These are phyloP conservation scores for Eristalis arbustorum DNA, from an alignment of 2,888 invertebrate species.

Conservation along the genomic window DNA sequence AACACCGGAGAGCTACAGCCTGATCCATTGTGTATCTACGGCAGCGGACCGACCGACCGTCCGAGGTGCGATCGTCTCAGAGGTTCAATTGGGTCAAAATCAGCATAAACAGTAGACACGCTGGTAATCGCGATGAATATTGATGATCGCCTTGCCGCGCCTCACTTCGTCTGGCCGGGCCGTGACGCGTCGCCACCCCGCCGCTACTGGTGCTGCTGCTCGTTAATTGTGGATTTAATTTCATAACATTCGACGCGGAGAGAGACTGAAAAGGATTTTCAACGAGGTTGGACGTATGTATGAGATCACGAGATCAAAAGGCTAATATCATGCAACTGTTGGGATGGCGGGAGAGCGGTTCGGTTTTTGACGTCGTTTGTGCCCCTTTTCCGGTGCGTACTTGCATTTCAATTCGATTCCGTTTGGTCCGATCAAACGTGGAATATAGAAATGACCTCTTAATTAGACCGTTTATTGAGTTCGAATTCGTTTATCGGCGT, in stretches of 20 bases:
- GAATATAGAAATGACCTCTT: neutral
- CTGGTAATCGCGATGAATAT: constrained; percentile 69
- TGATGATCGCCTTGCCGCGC: constrained; percentile 45
- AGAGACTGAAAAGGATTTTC: constrained; percentile 57
- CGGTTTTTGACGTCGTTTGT: neutral
- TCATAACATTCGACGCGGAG: constrained; percentile 67
- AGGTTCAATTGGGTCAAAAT: constrained; percentile 70
- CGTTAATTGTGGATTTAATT: constrained; percentile 70
- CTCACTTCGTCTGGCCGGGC: neutral
- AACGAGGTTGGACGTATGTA: constrained; percentile 24
- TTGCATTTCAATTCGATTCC: neutral
- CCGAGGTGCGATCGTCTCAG: constrained; percentile 69
- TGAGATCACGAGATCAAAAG: constrained; percentile 68
- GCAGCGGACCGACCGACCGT: too few species aligned
- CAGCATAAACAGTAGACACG: constrained; percentile 68
- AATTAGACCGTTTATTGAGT: neutral
- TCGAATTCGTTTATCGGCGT: neutral
- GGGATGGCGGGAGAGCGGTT: neutral
- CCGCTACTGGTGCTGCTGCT: constrained; percentile 36
- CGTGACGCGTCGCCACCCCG: neutral
- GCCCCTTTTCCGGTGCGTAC: neutral
- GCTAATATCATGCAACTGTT: constrained; percentile 59
- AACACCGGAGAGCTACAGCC: constrained; percentile 9
- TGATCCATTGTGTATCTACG: constrained; percentile 50
- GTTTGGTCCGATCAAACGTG: neutral